Evolutionary conservation across 2,797 vertebrate species (phyloP), one percentile per base, ranked within the genome.

Genomic region (Rhincodon typus): DNA sequence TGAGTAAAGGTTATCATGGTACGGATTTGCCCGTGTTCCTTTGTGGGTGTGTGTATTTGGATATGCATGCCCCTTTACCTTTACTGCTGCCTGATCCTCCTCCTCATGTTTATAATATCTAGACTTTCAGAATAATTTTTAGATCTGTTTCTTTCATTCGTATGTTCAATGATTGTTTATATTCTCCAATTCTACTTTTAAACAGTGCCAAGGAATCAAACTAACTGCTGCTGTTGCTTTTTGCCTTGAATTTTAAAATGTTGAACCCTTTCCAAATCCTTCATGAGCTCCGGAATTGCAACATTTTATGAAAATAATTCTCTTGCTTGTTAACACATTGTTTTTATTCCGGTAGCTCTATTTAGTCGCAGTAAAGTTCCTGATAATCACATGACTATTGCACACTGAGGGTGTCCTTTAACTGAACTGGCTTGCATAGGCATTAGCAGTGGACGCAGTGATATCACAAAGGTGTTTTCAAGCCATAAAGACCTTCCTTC

Each of bases 1-100:
- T 99, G 97, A 97, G 98, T 96, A 77, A 34, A 27, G 67, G 46
- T 69, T 95, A 23, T 74, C 15, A 25, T 95, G 72, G n/a, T 79
- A n/a, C 38, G 15, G n/a, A 17, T 79, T 13, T n/a, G 74, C n/a
- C 2, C 19, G 69, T 79, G 30, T 15, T n/a, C n/a, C n/a, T 69
- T 69, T 69, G 15, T 69, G 67, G 15, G 67, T 69, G 67, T 19
- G 67, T 4, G 15, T 69, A 15, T 62, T 62, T 62, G 12, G 57
- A 62, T 62, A 62, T 12, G 57, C 46, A 50, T 50, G 57, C 12
- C 57, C 57, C 57, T 62, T 62, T 62, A 62, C 57, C 57, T 62
- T 62, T 10, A 62, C 57, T 62, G 57, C 57, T 62, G 57, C 57
- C 57, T 62, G 57, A 74, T 34, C 46, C 4, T n/a, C 12, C 91